These are phyloP conservation scores for Ascaphus truei DNA, from an alignment of 2,113 vertebrate species.

Conservation along the genomic window DNA sequence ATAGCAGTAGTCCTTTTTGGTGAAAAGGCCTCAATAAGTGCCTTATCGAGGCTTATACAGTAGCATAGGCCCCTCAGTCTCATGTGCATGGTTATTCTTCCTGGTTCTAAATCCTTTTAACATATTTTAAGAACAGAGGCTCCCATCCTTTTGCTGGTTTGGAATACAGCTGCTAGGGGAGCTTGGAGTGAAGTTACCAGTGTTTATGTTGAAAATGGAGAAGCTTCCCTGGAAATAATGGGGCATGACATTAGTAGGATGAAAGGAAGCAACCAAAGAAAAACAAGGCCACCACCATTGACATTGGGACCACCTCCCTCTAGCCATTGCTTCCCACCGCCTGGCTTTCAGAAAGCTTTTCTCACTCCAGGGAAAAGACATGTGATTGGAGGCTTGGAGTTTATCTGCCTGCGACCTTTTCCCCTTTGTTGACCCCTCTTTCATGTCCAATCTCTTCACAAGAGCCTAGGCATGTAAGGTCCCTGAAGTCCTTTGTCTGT, in stretches of 20 bases:
- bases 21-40: too few species aligned
- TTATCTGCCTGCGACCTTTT: conserved; percentile 69
- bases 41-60: too few species aligned
- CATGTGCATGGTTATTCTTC: too few species aligned
- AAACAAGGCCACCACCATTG: conserved; percentile 60
- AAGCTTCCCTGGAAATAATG: conserved; percentile 53
- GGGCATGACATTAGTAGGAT: conserved; percentile 56
- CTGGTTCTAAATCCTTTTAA: too few species aligned
- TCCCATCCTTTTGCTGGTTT: conserved; percentile 15
- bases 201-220: conserved; percentile 51
- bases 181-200: conserved; percentile 38
- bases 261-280: conserved; percentile 56
- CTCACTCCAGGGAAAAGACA: conserved; percentile 58
- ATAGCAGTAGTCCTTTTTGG: too few species aligned
- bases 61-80: too few species aligned
- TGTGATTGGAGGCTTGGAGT: conserved; percentile 61
- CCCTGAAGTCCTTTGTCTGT: conserved; percentile 49
- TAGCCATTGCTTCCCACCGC: conserved; percentile 65
- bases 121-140: too few species aligned
- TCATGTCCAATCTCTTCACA: conserved; percentile 67
- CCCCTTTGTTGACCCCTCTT: conserved; percentile 60
- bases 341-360: conserved; percentile 47
- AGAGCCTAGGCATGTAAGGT: conserved; percentile 61
- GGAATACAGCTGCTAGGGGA: conserved; percentile 16
- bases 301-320: conserved; percentile 47